phyloP scores from a whole-genome alignment of 2,113 vertebrate species.

The Grantiella picta region DNA sequence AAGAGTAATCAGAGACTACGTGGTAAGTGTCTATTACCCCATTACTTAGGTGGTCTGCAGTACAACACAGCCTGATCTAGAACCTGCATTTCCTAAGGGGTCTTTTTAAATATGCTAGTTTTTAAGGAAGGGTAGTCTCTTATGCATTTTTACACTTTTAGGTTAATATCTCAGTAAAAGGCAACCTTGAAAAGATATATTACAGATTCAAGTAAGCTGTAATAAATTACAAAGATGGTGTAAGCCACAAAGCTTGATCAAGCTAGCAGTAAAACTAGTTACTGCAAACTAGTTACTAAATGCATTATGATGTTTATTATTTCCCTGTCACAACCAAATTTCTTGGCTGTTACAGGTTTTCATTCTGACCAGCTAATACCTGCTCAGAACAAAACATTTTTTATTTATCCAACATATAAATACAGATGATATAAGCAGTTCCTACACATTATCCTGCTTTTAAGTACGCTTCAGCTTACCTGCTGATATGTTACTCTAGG shows the following conservation, averaged over 20 bases:
- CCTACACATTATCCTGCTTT: not conserved
- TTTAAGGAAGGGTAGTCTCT: not conserved
- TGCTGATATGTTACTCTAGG: rapidly evolving
- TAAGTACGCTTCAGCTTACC: not conserved
- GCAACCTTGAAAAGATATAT: not conserved
- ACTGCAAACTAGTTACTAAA: not conserved
- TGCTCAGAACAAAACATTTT: not conserved
- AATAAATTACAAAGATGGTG: not conserved
- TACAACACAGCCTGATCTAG: not conserved
- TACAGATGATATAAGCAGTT: not conserved
- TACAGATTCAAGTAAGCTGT: not conserved
- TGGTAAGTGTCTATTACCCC: not conserved
- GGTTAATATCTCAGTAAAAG: not conserved
- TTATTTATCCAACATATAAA: not conserved
- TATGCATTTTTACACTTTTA: not conserved
- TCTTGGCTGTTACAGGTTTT: not conserved
- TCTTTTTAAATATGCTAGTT: not conserved
- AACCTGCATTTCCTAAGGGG: not conserved
- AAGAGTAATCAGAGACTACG: not conserved
- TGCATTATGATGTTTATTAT: not conserved
- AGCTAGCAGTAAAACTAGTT: not conserved
- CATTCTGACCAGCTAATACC: not conserved
- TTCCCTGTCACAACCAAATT: not conserved
- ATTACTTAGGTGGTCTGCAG: not conserved
- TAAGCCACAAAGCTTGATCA: not conserved